Evolutionary conservation across 2,113 vertebrate species (phyloP).

Genomic region (Papio anubis): DNA sequence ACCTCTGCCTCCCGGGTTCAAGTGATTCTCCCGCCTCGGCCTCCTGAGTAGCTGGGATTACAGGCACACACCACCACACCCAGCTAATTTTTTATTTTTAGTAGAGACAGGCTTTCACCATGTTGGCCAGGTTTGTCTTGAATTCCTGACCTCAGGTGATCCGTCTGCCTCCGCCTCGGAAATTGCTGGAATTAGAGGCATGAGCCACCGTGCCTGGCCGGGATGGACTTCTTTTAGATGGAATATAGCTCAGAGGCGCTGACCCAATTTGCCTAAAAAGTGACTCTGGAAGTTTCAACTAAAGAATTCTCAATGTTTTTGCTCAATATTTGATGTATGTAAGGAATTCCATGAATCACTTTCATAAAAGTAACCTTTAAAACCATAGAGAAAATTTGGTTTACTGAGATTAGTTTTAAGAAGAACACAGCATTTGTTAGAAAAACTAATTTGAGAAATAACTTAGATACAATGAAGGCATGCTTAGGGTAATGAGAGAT

Average conservation of each 20-base stretch:
- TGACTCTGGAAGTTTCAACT: neutral
- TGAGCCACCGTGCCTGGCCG: too few relatives aligned
- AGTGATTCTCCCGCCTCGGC: neutral
- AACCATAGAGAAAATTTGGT: neutral
- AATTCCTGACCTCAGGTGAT: neutral
- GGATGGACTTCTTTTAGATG: neutral
- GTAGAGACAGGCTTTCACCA: too few relatives aligned
- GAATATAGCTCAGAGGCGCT: neutral
- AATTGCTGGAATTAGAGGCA: too few relatives aligned
- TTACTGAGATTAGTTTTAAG: neutral
- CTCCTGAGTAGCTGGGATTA: neutral
- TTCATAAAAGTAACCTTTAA: neutral
- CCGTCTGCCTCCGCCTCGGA: fast-evolving
- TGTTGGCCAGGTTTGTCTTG: neutral
- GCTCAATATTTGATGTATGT: neutral
- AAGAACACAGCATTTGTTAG: neutral
- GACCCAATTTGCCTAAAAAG: neutral
- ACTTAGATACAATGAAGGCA: neutral
- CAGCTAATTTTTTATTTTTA: too few relatives aligned
- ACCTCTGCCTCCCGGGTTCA: neutral
- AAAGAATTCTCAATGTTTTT: neutral
- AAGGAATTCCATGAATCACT: neutral
- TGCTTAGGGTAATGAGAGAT: neutral
- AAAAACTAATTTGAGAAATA: neutral
- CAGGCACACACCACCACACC: neutral